Evolutionary conservation across 1,140 invertebrate species (phyloP), one percentile per base, ranked within the genome.

Genomic region (Drosophila bipectinata): DNA sequence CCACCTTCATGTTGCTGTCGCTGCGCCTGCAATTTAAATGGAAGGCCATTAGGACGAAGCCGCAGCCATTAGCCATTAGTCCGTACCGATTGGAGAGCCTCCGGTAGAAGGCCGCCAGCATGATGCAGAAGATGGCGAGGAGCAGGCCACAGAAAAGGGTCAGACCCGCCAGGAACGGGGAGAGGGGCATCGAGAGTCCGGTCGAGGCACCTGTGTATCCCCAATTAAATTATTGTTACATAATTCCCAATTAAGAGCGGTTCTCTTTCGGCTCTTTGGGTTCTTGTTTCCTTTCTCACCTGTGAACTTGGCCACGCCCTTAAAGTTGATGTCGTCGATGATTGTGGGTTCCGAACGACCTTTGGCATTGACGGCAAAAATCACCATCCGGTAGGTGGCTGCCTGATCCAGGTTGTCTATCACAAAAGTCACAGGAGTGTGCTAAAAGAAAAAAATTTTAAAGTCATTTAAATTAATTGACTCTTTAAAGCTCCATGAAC

Each of bases 361-460:
- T 91, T 97, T 97, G 24, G 95, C 94, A 92, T 98, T 98, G 39
- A 95, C 94, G 0, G 97, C 95, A 88, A 96, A 98, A 54, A 96
- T 92, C 79, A 95, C 94, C 59, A 97, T 94, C 61, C 95, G 92
- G 92, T 97, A 97, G 68, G 94, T 95, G n/a, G 94, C 94, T 14
- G 95, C 96, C 1, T 96, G 94, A 62, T 96, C 95, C n/a, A 97
- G 92, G 26, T 95, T 95, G 37, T 94, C 94, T n/a, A 96, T 94
- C 69, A 95, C 93, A 91, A 97, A 97, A 58, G 93, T 93, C 1
- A 95, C 94, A 1, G 94, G 94, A 3, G 94, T 93, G 44, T 93
- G 90, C 79, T 92, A 9, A 3, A 37, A 55, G 6, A 7, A 24
- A 41, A 26, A 7, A 14, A 26, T 15, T 44, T 44, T 18, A 44